These are phyloP conservation scores for Anthoscopus minutus DNA, from an alignment of 2,113 vertebrate species.

Conservation along the genomic window DNA sequence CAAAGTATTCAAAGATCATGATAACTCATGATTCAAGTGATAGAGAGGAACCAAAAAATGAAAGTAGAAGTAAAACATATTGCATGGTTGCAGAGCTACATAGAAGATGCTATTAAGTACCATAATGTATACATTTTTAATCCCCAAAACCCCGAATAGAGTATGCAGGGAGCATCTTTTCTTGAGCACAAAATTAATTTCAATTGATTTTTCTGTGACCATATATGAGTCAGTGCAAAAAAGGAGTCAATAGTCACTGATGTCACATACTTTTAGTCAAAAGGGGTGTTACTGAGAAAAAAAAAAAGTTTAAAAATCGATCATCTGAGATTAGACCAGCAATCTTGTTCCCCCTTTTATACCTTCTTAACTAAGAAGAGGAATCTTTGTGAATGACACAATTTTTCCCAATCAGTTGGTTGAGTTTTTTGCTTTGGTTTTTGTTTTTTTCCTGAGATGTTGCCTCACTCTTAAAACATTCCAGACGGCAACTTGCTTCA, in stretches of 20 bases:
- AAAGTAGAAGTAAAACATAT: not conserved
- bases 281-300: not conserved
- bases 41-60: not conserved
- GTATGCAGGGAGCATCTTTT: not conserved
- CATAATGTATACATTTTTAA: not conserved
- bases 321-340: not conserved
- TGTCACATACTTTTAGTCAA: not conserved
- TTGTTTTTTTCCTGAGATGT: not conserved
- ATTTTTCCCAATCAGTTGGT: not conserved
- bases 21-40: not conserved
- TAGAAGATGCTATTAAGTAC: not conserved
- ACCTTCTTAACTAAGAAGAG: not conserved
- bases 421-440: not conserved
- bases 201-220: not conserved
- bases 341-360: not conserved
- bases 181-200: not conserved
- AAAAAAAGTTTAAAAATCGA: not conserved
- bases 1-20: not conserved
- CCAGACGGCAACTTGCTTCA: not conserved
- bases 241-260: not conserved
- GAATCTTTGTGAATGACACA: not conserved
- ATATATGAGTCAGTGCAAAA: not conserved
- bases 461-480: not conserved
- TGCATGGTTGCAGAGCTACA: not conserved
- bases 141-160: fast-evolving